phyloP scores from a whole-genome alignment of 64 coral and sea anemone genomes.

The Stichodactyla helianthus region DNA sequence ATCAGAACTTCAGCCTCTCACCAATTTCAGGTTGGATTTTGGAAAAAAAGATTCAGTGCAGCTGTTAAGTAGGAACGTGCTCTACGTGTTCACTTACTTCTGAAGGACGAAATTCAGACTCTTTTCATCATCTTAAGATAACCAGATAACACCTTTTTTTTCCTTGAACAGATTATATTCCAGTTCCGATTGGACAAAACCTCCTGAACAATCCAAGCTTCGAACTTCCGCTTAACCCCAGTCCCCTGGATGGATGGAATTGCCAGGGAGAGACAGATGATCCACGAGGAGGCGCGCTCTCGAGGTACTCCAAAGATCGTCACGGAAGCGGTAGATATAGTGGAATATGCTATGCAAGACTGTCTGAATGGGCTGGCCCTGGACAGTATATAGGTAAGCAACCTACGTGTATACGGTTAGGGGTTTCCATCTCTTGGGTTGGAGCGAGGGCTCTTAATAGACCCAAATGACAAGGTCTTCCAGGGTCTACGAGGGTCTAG shows the following conservation, averaged over 20 bases:
- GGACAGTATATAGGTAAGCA: conserved; percentile 82
- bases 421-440: no score
- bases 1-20: no score
- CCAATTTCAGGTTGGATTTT: no score
- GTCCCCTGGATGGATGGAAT: conserved; percentile 64
- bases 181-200: conserved; percentile 40
- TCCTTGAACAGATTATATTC: conserved; percentile 35
- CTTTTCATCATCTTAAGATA: no score
- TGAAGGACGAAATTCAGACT: no score
- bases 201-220: conserved; percentile 74
- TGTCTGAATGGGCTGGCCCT: conserved; percentile 85
- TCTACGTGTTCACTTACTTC: no score
- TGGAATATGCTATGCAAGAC: conserved; percentile 67
- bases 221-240: conserved; percentile 41
- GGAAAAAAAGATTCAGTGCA: no score
- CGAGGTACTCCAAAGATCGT: conserved; percentile 45
- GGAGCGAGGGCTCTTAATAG: no score
- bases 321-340: conserved; percentile 49
- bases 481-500: no score
- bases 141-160: background rate
- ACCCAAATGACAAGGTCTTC: no score
- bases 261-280: conserved; percentile 89
- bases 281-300: conserved; percentile 63
- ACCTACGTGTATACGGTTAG: no score
- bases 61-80: no score